Conservation (phyloP, 2,797 vertebrate genomes). For the Dendrocincla tyrannina region DNA sequence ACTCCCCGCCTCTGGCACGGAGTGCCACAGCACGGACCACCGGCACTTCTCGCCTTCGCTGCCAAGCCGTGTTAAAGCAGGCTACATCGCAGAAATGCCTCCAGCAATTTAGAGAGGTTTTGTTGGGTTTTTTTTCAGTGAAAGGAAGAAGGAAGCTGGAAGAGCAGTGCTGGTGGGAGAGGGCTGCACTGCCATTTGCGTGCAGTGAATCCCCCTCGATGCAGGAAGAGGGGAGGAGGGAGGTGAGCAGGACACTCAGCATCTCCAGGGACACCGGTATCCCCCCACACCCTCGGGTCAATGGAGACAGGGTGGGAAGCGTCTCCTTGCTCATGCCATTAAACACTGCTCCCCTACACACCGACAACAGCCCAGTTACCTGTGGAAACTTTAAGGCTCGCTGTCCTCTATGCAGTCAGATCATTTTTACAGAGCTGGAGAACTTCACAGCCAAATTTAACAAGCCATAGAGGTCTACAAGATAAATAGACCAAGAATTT, state of each 20-base stretch:
- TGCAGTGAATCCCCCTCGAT: rapidly evolving
- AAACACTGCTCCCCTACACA: not conserved
- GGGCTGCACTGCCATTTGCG: rapidly evolving
- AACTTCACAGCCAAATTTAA: not conserved
- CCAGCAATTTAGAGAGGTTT: not conserved
- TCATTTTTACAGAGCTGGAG: not conserved
- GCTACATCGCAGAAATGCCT: not conserved
- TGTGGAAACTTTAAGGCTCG: not conserved
- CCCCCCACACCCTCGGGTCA: rapidly evolving
- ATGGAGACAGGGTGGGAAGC: not conserved
- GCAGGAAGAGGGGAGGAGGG: not conserved
- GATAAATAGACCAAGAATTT: not conserved
- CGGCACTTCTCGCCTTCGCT: not conserved
- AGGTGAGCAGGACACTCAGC: not conserved
- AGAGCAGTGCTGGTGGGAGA: not conserved
- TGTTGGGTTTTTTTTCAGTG: not conserved
- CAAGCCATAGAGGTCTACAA: not conserved
- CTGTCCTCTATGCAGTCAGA: not conserved
- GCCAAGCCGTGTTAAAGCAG: not conserved
- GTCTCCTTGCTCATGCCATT: not conserved
- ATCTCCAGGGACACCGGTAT: too few relatives aligned
- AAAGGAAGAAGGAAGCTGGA: not conserved
- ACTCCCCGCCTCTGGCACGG: not conserved
- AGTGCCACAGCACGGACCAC: not conserved
- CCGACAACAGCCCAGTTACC: rapidly evolving